These are phyloP conservation scores for Phycodurus eques DNA, from an alignment of 2,113 vertebrate genomes.

Conservation along the genomic window DNA sequence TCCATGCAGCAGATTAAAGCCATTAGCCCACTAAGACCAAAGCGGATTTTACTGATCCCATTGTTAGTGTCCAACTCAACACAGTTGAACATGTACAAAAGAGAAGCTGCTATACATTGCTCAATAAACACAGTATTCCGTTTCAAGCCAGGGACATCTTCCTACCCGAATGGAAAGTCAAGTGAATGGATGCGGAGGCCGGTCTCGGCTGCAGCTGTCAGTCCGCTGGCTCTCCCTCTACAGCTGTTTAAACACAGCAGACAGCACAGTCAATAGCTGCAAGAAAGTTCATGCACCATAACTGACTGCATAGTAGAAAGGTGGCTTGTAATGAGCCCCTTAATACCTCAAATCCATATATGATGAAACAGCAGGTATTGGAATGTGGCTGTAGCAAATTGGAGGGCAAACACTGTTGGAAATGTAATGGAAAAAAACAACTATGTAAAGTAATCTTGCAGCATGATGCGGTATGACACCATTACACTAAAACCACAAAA, in stretches of 20 bases:
- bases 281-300: constrained; percentile 20
- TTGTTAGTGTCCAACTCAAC: not conserved
- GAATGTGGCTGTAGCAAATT: not conserved
- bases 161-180: constrained; percentile 28
- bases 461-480: too few relatives aligned
- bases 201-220: constrained; percentile 13
- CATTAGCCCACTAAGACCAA: not conserved
- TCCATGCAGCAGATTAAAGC: constrained; percentile 1
- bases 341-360: constrained; percentile 3
- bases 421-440: not conserved
- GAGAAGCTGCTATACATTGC: not conserved
- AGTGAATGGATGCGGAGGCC: constrained; percentile 28
- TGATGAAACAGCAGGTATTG: constrained; percentile 10
- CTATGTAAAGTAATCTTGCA: not conserved
- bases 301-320: constrained; percentile 6
- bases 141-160: not conserved
- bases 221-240: constrained; percentile 18
- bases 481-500: too few relatives aligned
- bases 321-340: not conserved
- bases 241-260: constrained; percentile 64
- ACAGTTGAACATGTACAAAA: not conserved
- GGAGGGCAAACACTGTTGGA: not conserved
- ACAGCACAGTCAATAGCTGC: constrained; percentile 33
- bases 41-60: not conserved
- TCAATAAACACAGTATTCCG: constrained; percentile 13